A percentile compares a stretch with the other conserved stretches of the same genome.
Conservation (phyloP, 2,113 vertebrate genomes). For the Poecilia latipinna region DNA sequence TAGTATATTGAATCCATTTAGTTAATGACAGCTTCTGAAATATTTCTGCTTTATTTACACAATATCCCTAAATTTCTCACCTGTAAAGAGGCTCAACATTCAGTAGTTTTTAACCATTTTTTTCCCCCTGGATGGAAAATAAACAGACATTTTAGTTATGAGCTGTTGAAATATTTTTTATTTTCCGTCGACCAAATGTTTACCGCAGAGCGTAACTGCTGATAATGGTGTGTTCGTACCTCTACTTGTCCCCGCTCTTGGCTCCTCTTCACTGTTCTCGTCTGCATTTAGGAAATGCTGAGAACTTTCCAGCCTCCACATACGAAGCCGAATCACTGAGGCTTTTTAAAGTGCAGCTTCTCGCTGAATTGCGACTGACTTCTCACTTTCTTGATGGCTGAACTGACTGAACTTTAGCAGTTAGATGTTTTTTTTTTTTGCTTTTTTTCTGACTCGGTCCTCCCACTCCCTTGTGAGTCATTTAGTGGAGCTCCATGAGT, state of each 20-base stretch:
- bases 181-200: neutral
- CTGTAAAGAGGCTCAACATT: too few species aligned
- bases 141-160: neutral
- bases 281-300: neutral
- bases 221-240: neutral
- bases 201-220: neutral
- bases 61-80: neutral
- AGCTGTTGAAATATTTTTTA: neutral
- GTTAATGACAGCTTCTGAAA: neutral
- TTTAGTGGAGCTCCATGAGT: conserved; percentile 22
- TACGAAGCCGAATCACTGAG: neutral
- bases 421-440: neutral
- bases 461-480: conserved; percentile 18
- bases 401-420: neutral
- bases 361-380: neutral
- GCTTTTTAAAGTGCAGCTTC: neutral
- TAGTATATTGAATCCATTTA: neutral
- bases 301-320: neutral
- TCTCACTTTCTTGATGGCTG: conserved; percentile 11
- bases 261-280: neutral
- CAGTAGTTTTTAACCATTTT: neutral
- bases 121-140: neutral
- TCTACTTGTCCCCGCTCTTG: neutral
- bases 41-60: neutral
- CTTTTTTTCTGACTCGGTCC: neutral